Percentiles rank a stretch among this genome's conserved stretches.
Conservation (phyloP, 2,113 vertebrate genomes). For the Coregonus clupeaformis region DNA sequence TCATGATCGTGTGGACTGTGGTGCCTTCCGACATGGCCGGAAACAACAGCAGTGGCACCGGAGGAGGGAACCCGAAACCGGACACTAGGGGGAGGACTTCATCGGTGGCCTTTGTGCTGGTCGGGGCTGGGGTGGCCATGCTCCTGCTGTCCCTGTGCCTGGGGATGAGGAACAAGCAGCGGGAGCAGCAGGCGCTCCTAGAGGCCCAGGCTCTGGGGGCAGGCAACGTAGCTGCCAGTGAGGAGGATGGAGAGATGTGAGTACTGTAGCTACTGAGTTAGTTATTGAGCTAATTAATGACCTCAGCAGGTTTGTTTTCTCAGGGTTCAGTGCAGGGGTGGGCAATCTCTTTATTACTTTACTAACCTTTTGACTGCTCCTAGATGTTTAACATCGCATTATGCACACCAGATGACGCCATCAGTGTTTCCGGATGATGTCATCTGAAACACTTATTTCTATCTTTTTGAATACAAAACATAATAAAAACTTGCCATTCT, state of each 20-base stretch:
- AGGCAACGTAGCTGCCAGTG: conserved; percentile 8
- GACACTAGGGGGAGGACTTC: conserved; percentile 78
- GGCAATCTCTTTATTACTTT: too few relatives aligned
- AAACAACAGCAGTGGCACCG: conserved; percentile 68
- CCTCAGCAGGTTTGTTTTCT: too few relatives aligned
- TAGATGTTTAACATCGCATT: too few relatives aligned
- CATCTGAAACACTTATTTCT: too few relatives aligned
- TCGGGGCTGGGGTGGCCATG: conserved; percentile 82
- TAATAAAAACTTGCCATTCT: too few relatives aligned
- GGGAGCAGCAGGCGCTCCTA: conserved; percentile 60
- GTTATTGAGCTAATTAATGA: not conserved
- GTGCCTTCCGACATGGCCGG: conserved; percentile 68
- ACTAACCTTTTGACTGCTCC: too few relatives aligned
- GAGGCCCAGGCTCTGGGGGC: conserved; percentile 44
- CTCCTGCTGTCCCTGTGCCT: conserved; percentile 89
- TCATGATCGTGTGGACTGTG: conserved; percentile 95
- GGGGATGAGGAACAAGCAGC: conserved; percentile 82
- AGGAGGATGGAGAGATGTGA: conserved; percentile 54
- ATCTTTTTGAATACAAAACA: too few relatives aligned
- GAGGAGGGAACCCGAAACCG: conserved; percentile 42
- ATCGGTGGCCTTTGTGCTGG: conserved; percentile 88
- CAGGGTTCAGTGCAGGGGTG: not conserved
- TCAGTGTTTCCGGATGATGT: too few relatives aligned
- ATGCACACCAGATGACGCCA: too few relatives aligned
- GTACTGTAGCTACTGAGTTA: conserved; percentile 26